Conservation (phyloP, 2,888 invertebrate genomes). For the Apantesis nais region DNA sequence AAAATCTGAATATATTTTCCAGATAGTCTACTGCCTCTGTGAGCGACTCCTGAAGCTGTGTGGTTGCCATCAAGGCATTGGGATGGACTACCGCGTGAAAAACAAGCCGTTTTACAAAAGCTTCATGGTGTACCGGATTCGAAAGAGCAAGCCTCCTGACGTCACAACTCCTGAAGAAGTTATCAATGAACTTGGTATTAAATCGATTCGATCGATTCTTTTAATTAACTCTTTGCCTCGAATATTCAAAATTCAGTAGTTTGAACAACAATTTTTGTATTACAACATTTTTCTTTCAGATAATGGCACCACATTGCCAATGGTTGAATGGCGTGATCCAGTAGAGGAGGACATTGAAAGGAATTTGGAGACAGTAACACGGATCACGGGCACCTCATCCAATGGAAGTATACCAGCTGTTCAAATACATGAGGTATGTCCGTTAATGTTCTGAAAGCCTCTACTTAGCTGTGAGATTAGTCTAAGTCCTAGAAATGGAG, state of each 20-base stretch:
- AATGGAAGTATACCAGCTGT: constrained; percentile 65
- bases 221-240: too few species aligned
- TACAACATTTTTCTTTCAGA: constrained; percentile 44
- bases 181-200: constrained; percentile 47
- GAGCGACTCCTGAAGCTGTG: constrained; percentile 91
- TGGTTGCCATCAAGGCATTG: constrained; percentile 86
- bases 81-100: constrained; percentile 81
- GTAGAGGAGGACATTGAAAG: constrained; percentile 79
- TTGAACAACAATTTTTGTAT: not conserved
- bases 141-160: constrained; percentile 65
- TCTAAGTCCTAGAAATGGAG: not conserved
- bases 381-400: constrained; percentile 67
- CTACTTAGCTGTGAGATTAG: too few species aligned
- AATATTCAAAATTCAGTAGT: not conserved
- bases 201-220: not conserved
- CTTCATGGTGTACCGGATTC: constrained; percentile 81
- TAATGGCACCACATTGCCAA: constrained; percentile 63
- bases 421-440: constrained; percentile 66
- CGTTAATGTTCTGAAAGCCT: too few species aligned
- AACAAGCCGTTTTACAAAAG: constrained; percentile 86
- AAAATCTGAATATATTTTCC: constrained; percentile 25
- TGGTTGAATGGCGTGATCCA: constrained; percentile 80
- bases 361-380: constrained; percentile 74
- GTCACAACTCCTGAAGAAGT: constrained; percentile 66
- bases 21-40: constrained; percentile 92